Percentiles rank a stretch among this genome's conserved stretches.
Evolutionary conservation across 37 sponge, comb jelly and placozoan species (phyloP).

Genomic region (Petrosia ficiformis): DNA sequence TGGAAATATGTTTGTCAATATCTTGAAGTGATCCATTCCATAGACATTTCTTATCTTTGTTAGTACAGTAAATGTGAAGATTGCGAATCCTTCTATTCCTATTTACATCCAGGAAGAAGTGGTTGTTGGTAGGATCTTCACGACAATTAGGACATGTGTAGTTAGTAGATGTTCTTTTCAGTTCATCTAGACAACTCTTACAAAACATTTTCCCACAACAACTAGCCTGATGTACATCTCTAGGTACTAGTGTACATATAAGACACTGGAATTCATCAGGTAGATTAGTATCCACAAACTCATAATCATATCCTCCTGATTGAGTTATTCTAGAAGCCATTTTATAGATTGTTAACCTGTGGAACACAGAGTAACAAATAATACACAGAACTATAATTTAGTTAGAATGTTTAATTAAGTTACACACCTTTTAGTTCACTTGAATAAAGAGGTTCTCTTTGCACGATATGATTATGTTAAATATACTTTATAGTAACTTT

Average conservation of each 20-base stretch:
- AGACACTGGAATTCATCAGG: background rate
- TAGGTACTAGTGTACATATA: background rate
- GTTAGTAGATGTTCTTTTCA: background rate
- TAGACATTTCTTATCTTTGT: slow-evolving; percentile 10
- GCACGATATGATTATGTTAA: no score
- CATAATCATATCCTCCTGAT: background rate
- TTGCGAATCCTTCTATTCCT: background rate
- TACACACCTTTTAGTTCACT: no score
- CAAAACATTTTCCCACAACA: background rate
- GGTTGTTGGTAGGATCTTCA: background rate
- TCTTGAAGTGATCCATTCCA: slow-evolving; percentile 27
- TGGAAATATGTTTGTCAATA: slow-evolving; percentile 5
- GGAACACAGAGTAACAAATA: no score
- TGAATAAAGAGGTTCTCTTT: no score
- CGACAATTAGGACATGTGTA: background rate
- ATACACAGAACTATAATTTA: no score
- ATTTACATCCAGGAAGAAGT: background rate
- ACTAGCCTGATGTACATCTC: background rate
- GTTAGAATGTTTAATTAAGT: no score
- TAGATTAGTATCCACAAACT: background rate
- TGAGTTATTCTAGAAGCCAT: background rate
- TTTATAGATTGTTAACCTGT: background rate
- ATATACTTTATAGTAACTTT: no score
- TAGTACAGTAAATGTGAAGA: slow-evolving; percentile 24
- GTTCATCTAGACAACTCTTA: background rate